Percentiles rank a stretch among this genome's conserved stretches.
Evolutionary conservation across 2,113 vertebrate genomes (phyloP).

Genomic region (Malurus elegans): DNA sequence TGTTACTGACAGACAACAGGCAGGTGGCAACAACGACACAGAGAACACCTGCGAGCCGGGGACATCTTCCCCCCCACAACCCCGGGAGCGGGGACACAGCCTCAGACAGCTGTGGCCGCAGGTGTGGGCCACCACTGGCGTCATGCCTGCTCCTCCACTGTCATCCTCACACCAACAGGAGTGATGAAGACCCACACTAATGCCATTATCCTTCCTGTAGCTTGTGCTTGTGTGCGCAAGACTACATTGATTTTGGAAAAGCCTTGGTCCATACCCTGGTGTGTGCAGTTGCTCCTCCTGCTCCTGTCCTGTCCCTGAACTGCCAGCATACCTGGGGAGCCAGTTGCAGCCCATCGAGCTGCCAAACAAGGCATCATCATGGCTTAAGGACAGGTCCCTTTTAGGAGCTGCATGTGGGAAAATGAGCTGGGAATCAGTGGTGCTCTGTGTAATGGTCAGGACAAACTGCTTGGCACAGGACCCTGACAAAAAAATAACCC

Average conservation of each 20-base stretch:
- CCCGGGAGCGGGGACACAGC: neutral
- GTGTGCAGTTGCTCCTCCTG: neutral
- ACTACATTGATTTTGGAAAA: neutral
- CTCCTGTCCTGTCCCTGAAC: neutral
- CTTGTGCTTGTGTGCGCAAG: neutral
- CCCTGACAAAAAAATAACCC: neutral
- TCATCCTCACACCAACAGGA: neutral
- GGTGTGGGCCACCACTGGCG: neutral
- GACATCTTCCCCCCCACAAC: neutral
- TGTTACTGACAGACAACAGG: neutral
- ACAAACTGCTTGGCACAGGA: neutral
- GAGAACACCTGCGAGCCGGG: neutral
- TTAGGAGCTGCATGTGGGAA: neutral
- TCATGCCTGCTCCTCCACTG: neutral
- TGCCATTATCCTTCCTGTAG: neutral
- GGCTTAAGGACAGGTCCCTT: neutral
- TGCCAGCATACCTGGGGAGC: neutral
- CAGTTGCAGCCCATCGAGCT: neutral
- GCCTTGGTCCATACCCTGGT: neutral
- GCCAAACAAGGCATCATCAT: neutral
- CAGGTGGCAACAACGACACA: neutral
- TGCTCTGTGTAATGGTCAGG: neutral
- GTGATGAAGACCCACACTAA: rapidly evolving
- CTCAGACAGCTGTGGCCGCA: slow-evolving; percentile 24
- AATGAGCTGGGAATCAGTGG: rapidly evolving